Evolutionary conservation across 1,140 invertebrate genomes (phyloP).

Genomic region (Scaptomyza hsui): DNA sequence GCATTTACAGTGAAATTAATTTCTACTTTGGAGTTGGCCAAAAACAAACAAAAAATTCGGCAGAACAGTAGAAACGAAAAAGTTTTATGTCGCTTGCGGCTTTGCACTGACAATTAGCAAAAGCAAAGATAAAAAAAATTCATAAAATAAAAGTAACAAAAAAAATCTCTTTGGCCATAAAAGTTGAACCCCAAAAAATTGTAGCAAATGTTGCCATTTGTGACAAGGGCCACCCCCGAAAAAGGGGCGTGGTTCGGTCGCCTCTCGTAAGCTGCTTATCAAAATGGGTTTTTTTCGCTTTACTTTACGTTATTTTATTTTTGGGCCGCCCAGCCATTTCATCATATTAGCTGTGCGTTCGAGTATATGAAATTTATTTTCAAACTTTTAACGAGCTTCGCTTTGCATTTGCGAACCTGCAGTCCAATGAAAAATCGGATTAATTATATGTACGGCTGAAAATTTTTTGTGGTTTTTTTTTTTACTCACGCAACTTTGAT

Average conservation of each 20-base stretch:
- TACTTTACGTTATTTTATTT: conserved; percentile 10
- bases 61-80: conserved; percentile 41
- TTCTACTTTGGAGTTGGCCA: conserved; percentile 66
- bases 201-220: conserved; percentile 56
- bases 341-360: conserved; percentile 70
- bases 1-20: conserved; percentile 81
- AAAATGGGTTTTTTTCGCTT: conserved; percentile 62
- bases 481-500: conserved; percentile 1
- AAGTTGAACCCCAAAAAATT: conserved; percentile 40
- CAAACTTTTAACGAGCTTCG: conserved; percentile 72
- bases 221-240: conserved; percentile 21
- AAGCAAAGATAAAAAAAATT: conserved; percentile 56
- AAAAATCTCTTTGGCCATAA: conserved; percentile 28
- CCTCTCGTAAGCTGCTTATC: conserved; percentile 65
- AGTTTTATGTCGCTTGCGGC: conserved; percentile 67
- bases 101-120: conserved; percentile 77
- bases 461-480: background rate
- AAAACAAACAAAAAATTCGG: conserved; percentile 23
- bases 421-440: conserved; percentile 31
- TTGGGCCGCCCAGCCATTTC: conserved; percentile 14
- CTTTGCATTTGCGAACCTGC: conserved; percentile 27
- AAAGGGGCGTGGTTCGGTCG: background rate
- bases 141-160: conserved; percentile 24
- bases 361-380: conserved; percentile 73
- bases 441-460: conserved; percentile 44